A percentile compares a stretch with the other conserved stretches of the same genome.
Conservation (phyloP, 2,797 vertebrate genomes). For the Allobates femoralis region DNA sequence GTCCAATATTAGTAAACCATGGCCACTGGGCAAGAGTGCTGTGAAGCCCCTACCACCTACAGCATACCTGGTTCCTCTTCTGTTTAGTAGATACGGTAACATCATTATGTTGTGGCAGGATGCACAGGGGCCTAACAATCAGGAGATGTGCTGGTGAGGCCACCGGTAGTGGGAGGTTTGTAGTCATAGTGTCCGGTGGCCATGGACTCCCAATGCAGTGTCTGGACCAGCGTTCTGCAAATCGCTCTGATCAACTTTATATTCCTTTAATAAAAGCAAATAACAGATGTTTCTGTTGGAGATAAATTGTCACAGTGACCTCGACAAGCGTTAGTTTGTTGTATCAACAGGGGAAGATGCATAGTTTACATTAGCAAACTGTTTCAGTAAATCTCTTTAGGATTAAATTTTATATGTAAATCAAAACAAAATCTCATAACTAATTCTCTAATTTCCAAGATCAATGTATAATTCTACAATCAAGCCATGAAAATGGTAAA, state of each 20-base stretch:
- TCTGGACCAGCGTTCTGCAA: too few relatives aligned
- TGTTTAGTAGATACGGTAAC: too few relatives aligned
- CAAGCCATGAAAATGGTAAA: not conserved
- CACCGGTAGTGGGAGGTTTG: too few relatives aligned
- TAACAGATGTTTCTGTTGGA: not conserved
- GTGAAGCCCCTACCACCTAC: too few relatives aligned
- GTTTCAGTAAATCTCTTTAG: not conserved
- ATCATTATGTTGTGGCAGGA: too few relatives aligned
- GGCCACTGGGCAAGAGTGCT: too few relatives aligned
- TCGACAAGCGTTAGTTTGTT: not conserved
- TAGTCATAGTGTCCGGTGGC: too few relatives aligned
- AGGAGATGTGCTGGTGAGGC: too few relatives aligned
- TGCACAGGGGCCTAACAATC: too few relatives aligned
- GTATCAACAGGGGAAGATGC: not conserved
- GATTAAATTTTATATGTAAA: not conserved
- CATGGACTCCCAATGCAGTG: too few relatives aligned
- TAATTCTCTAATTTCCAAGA: not conserved
- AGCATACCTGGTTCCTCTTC: too few relatives aligned
- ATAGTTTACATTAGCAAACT: constrained; percentile 4
- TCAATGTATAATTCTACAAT: not conserved
- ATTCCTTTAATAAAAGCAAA: not conserved
- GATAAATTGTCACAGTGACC: not conserved
- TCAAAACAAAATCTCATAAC: not conserved
- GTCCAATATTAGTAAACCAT: too few relatives aligned
- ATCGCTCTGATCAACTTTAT: not conserved